These are phyloP conservation scores for Pomatostomus ruficeps DNA, from an alignment of 2,113 vertebrate species.

Conservation along the genomic window DNA sequence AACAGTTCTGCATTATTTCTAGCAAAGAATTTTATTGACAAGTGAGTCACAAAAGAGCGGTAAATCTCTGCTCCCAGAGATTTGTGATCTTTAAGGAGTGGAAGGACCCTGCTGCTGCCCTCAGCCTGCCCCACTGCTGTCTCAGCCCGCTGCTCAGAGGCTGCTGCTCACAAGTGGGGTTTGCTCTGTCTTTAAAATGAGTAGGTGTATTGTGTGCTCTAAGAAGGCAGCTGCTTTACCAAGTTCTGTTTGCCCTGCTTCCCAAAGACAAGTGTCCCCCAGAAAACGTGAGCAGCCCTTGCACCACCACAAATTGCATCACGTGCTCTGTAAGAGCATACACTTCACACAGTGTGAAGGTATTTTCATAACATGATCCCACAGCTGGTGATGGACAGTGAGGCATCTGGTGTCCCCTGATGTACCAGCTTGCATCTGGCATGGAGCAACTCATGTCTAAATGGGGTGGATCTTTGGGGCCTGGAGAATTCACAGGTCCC, in stretches of 20 bases:
- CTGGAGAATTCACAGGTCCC: background rate
- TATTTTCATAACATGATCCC: accelerated
- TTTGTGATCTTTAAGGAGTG: background rate
- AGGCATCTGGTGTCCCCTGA: background rate
- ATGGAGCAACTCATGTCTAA: background rate
- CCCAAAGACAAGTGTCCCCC: background rate
- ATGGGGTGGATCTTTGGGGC: background rate
- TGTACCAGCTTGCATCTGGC: background rate
- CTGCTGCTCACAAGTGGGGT: background rate
- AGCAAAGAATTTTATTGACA: background rate
- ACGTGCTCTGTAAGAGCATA: accelerated
- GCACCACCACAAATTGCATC: background rate
- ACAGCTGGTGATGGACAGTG: background rate
- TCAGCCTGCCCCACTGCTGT: background rate
- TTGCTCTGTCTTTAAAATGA: background rate
- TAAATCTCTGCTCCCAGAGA: background rate
- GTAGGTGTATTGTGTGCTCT: background rate
- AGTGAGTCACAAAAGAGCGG: background rate
- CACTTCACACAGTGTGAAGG: accelerated
- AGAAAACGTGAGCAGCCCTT: background rate
- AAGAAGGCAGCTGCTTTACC: background rate
- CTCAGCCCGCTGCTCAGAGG: background rate
- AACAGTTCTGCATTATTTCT: background rate
- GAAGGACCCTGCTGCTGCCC: background rate
- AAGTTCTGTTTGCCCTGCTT: background rate